These are phyloP conservation scores for Girardinus metallicus DNA, from an alignment of 2,797 vertebrate genomes.

Conservation along the genomic window DNA sequence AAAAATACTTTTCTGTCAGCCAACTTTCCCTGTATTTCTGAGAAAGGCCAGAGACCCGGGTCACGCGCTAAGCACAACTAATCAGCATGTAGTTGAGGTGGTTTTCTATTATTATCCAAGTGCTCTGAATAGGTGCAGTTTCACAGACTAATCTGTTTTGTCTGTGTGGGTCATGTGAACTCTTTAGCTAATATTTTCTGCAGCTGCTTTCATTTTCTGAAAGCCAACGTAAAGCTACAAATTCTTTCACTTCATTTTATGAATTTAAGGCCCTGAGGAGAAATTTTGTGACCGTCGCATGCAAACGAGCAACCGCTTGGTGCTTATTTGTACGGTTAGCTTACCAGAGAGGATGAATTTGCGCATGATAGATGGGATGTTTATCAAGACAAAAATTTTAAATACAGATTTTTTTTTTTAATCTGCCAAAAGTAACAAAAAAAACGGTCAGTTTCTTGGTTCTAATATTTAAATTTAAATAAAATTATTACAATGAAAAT, in stretches of 20 bases:
- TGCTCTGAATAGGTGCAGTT: constrained; percentile 50
- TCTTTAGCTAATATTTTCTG: constrained; percentile 61
- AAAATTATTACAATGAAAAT: neutral
- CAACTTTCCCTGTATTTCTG: constrained; percentile 21
- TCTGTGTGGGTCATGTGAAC: constrained; percentile 32
- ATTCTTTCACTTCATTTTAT: constrained; percentile 49
- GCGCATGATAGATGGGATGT: neutral
- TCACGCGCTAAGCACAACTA: constrained; percentile 5
- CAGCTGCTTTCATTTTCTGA: constrained; percentile 55
- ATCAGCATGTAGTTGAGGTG: constrained; percentile 36
- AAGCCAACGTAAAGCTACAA: constrained; percentile 42
- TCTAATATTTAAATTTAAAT: neutral
- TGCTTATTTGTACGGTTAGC: constrained; percentile 23
- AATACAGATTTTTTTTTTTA: neutral
- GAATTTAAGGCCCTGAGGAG: constrained; percentile 42
- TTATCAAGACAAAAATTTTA: neutral
- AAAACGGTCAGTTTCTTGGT: neutral
- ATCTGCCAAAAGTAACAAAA: neutral
- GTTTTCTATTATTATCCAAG: constrained; percentile 53
- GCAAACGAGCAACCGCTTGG: constrained; percentile 43
- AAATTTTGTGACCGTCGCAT: constrained; percentile 51
- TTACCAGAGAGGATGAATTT: constrained; percentile 3
- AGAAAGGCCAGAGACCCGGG: constrained; percentile 18
- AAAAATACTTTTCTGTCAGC: constrained; percentile 23
- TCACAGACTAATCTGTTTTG: constrained; percentile 63